Conservation (phyloP, 2,113 vertebrate genomes). For the Cyrtonyx montezumae region DNA sequence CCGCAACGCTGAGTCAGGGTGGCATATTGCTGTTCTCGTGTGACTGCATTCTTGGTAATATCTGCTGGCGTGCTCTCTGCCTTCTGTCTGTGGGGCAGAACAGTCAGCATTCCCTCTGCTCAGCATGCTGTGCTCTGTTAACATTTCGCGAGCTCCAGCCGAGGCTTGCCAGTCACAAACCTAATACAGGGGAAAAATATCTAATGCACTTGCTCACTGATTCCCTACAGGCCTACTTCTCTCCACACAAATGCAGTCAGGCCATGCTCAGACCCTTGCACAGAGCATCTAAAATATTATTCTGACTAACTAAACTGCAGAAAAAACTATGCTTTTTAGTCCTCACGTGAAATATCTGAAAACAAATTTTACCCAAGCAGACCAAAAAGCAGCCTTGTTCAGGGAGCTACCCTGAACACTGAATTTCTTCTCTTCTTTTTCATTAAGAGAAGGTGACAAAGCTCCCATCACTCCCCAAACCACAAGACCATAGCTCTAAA, state of each 20-base stretch:
- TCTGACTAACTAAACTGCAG: too few relatives aligned
- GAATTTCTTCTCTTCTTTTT: not conserved
- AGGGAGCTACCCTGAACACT: not conserved
- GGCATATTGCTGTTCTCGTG: slow-evolving; percentile 21
- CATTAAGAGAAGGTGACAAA: not conserved
- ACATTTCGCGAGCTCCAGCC: not conserved
- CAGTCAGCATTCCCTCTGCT: slow-evolving; percentile 46
- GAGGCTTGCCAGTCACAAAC: not conserved
- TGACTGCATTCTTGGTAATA: slow-evolving; percentile 30
- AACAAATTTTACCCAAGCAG: not conserved
- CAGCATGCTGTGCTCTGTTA: rapidly evolving
- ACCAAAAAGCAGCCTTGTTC: not conserved
- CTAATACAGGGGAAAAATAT: not conserved
- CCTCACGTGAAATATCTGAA: not conserved
- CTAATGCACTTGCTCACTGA: not conserved
- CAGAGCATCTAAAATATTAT: not conserved
- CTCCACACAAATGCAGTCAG: not conserved
- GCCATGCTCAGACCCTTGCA: not conserved
- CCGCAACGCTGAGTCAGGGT: slow-evolving; percentile 30
- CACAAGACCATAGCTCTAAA: slow-evolving; percentile 3
- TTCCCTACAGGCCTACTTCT: not conserved
- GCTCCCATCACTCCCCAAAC: not conserved
- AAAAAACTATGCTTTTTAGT: too few relatives aligned
- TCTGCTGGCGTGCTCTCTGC: slow-evolving; percentile 20
- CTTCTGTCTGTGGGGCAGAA: slow-evolving; percentile 46